phyloP scores from a whole-genome alignment of 2,888 invertebrate genomes.

The Calameuta filiformis region DNA sequence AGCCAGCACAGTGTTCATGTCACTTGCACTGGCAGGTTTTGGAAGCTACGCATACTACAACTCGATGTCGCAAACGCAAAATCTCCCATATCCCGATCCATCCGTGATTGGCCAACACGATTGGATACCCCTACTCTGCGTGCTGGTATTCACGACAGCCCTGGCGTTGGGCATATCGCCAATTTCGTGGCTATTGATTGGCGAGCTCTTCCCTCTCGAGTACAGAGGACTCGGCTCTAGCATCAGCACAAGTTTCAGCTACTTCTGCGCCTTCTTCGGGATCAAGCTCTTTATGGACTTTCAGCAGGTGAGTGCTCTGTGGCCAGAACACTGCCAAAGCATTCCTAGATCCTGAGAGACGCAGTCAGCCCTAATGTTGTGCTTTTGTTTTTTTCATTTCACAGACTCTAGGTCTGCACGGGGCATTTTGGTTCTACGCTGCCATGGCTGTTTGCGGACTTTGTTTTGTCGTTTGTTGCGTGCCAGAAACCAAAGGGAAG shows the following conservation, averaged over 20 bases:
- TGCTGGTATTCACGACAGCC: conserved; percentile 85
- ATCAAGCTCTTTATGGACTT: conserved; percentile 90
- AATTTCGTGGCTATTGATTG: conserved; percentile 86
- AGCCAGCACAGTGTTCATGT: conserved; percentile 86
- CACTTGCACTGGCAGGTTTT: conserved; percentile 85
- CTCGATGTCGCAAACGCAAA: conserved; percentile 56
- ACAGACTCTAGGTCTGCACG: conserved; percentile 79
- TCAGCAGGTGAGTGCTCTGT: conserved; percentile 65
- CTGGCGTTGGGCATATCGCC: conserved; percentile 91
- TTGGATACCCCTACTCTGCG: conserved; percentile 86
- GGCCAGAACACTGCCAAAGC: too few relatives aligned
- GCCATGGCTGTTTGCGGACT: conserved; percentile 83
- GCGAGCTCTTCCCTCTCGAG: conserved; percentile 85
- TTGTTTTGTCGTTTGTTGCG: conserved; percentile 86
- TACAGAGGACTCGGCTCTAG: conserved; percentile 89
- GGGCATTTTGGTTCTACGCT: conserved; percentile 91
- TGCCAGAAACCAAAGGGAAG: conserved; percentile 92
- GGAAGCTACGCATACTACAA: conserved; percentile 88
- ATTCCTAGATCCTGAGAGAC: background rate
- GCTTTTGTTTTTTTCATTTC: conserved; percentile 16
- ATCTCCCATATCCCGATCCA: conserved; percentile 45
- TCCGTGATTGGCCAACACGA: conserved; percentile 73
- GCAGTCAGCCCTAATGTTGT: background rate
- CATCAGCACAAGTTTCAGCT: conserved; percentile 87
- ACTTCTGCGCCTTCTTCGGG: conserved; percentile 86